phyloP scores from a whole-genome alignment of 2,888 invertebrate genomes.

The Standfussiana lucernea region DNA sequence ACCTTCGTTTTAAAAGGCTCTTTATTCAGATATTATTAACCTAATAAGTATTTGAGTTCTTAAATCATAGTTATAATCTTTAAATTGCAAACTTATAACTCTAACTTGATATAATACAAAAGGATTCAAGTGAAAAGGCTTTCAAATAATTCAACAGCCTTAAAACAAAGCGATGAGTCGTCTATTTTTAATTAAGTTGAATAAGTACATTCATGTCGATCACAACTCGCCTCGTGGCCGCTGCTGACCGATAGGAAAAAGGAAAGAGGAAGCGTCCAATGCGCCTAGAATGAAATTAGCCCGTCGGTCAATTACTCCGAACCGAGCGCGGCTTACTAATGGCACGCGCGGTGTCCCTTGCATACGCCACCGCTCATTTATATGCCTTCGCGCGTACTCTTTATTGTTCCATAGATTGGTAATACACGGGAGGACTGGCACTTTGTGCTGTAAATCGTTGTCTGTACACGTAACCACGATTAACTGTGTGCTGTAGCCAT shows the following conservation, averaged over 20 bases:
- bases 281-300: slow-evolving; percentile 90
- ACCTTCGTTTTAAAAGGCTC: not conserved
- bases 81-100: not conserved
- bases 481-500: slow-evolving; percentile 86
- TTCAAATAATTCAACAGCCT: slow-evolving; percentile 28
- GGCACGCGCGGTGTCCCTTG: slow-evolving; percentile 85
- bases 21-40: not conserved
- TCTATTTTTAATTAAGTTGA: slow-evolving; percentile 58
- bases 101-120: not conserved
- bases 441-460: slow-evolving; percentile 90
- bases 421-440: slow-evolving; percentile 90
- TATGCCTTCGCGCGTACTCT: slow-evolving; percentile 86
- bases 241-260: slow-evolving; percentile 90
- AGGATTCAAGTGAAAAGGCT: not conserved
- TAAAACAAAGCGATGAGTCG: slow-evolving; percentile 35
- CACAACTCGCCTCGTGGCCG: slow-evolving; percentile 80
- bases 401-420: slow-evolving; percentile 90
- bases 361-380: slow-evolving; percentile 88
- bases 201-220: slow-evolving; percentile 72
- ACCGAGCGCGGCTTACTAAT: slow-evolving; percentile 87
- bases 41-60: not conserved
- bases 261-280: slow-evolving; percentile 90
- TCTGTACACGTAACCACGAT: slow-evolving; percentile 89
- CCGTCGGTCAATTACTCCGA: slow-evolving; percentile 90
- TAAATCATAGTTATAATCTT: not conserved